Conservation (phyloP, 2,888 invertebrate genomes). For the Pseudanteris insignis region DNA sequence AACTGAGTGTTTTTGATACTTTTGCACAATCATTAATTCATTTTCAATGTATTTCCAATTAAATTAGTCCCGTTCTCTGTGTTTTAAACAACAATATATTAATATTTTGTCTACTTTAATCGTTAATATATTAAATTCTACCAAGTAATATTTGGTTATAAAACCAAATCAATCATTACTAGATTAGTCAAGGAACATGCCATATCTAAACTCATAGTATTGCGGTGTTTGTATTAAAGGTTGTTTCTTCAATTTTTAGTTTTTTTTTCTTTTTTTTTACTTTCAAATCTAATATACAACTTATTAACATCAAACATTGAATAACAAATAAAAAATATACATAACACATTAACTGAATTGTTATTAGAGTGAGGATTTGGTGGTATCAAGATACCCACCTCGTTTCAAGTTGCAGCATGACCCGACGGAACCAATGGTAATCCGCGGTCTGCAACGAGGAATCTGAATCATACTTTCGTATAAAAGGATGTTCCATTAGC, state of each 20-base stretch:
- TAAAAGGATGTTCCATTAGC: constrained; percentile 87
- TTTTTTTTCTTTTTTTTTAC: constrained; percentile 2
- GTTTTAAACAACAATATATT: constrained; percentile 7
- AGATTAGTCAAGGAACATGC: constrained; percentile 63
- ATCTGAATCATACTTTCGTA: constrained; percentile 77
- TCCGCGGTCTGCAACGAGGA: constrained; percentile 55
- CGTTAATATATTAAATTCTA: constrained; percentile 26
- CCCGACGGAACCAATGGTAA: constrained; percentile 79
- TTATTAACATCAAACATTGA: constrained; percentile 12
- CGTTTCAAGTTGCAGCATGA: constrained; percentile 69
- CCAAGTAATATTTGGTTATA: constrained; percentile 50
- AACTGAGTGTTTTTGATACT: too few species aligned
- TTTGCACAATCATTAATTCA: neutral
- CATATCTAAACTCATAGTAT: constrained; percentile 47
- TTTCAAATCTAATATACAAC: constrained; percentile 2
- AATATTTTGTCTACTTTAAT: constrained; percentile 6
- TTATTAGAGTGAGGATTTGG: neutral
- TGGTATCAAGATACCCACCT: constrained; percentile 53
- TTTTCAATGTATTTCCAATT: constrained; percentile 1
- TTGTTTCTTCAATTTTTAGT: neutral
- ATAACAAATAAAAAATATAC: constrained; percentile 13
- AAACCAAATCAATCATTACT: constrained; percentile 64
- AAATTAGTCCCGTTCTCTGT: constrained; percentile 12
- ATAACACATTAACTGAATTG: constrained; percentile 10
- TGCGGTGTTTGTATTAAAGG: neutral